Evolutionary conservation across 2,113 vertebrate species (phyloP).

Genomic region (Mastomys coucha): DNA sequence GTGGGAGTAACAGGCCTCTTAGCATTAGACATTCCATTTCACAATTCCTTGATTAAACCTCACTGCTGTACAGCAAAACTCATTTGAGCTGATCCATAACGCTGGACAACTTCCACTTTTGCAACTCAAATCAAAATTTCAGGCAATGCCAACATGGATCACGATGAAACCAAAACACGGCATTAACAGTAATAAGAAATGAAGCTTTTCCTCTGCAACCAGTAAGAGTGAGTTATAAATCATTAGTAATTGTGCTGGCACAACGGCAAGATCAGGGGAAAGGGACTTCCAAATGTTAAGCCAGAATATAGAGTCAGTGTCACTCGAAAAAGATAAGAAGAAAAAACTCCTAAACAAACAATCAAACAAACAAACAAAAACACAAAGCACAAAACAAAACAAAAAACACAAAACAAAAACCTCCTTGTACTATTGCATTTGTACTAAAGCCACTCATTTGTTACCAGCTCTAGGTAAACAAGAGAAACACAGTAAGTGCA

Average conservation of each 20-base stretch:
- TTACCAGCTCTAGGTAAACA: slow-evolving; percentile 68
- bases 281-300: slow-evolving; percentile 62
- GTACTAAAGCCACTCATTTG: slow-evolving; percentile 51
- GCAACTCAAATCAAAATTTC: slow-evolving; percentile 68
- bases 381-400: background rate
- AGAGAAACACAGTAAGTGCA: slow-evolving; percentile 23
- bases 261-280: slow-evolving; percentile 42
- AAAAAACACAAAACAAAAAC: background rate
- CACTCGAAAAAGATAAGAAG: background rate
- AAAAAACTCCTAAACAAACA: background rate
- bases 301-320: slow-evolving; percentile 45
- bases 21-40: slow-evolving; percentile 18
- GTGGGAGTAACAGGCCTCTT: background rate
- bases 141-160: slow-evolving; percentile 70
- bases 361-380: background rate
- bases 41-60: slow-evolving; percentile 49
- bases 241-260: slow-evolving; percentile 60
- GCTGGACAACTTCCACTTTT: slow-evolving; percentile 61
- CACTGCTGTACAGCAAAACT: slow-evolving; percentile 53
- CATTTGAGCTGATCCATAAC: slow-evolving; percentile 65
- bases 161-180: slow-evolving; percentile 65
- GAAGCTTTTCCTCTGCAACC: slow-evolving; percentile 55
- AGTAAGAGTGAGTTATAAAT: slow-evolving; percentile 69
- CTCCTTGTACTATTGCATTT: slow-evolving; percentile 30
- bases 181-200: slow-evolving; percentile 65